Conservation (phyloP, 1,140 invertebrate genomes). For the Penaeus indicus region DNA sequence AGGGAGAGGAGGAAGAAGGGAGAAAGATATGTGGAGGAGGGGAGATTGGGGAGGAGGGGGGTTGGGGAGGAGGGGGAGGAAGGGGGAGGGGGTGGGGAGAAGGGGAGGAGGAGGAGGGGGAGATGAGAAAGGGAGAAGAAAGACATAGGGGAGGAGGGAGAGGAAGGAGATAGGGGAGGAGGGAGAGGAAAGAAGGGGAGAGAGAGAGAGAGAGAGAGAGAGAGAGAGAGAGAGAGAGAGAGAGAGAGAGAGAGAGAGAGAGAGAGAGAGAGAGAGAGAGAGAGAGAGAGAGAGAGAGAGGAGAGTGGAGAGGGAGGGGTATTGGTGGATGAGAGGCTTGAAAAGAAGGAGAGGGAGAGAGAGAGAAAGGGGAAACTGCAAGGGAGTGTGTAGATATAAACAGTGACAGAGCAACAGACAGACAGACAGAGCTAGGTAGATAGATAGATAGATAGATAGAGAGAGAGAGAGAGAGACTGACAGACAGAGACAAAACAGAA, state of each 20-base stretch:
- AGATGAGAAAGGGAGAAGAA: not conserved
- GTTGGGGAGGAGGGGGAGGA: not conserved
- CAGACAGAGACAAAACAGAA: no score
- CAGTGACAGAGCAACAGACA: not conserved
- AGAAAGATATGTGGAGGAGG: not conserved
- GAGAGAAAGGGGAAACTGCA: not conserved
- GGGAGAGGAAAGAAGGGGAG: not conserved
- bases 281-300: constrained; percentile 12
- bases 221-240: not conserved
- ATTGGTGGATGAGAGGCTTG: not conserved
- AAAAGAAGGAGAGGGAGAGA: not conserved
- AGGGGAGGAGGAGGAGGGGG: not conserved
- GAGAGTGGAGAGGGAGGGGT: not conserved
- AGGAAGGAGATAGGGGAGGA: not conserved
- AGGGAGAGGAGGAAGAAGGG: no score
- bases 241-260: constrained; percentile 18
- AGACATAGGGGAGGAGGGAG: not conserved
- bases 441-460: no score
- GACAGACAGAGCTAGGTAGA: not conserved
- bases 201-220: constrained; percentile 9
- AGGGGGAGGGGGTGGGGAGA: not conserved
- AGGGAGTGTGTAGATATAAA: not conserved
- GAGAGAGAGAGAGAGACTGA: no score
- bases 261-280: not conserved
- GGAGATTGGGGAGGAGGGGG: not conserved